phyloP scores from a whole-genome alignment of 2,113 vertebrate species.

The Orthonyx spaldingii region DNA sequence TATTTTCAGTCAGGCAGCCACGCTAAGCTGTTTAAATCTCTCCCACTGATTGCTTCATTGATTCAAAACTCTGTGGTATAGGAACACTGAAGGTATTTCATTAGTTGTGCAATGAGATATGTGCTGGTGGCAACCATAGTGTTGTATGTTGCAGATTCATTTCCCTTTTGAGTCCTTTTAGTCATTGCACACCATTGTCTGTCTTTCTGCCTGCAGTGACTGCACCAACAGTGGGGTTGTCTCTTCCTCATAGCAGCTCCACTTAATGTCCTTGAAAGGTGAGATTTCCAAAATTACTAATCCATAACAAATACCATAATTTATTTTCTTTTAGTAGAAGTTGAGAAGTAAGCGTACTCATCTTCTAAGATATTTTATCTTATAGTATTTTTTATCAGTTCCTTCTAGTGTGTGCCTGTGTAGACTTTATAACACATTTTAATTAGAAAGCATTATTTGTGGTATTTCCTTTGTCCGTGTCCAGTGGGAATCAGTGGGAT shows the following conservation, averaged over 20 bases:
- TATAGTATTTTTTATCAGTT: neutral
- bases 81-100: neutral
- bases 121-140: neutral
- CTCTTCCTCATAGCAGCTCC: neutral
- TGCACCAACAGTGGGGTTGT: neutral
- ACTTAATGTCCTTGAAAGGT: neutral
- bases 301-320: neutral
- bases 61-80: neutral
- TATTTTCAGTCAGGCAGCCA: neutral
- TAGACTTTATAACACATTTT: neutral
- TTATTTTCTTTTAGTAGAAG: neutral
- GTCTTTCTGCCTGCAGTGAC: neutral
- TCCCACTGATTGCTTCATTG: neutral
- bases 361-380: neutral
- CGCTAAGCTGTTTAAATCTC: neutral
- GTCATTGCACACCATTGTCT: neutral
- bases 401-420: neutral
- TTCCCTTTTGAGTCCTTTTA: neutral
- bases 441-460: neutral
- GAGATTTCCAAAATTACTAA: neutral
- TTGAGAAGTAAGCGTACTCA: neutral
- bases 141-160: neutral
- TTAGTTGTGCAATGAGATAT: neutral
- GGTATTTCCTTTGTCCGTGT: neutral
- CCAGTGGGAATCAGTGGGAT: neutral